Conservation (phyloP, 2,797 vertebrate species). For the Micromesistius poutassou region DNA sequence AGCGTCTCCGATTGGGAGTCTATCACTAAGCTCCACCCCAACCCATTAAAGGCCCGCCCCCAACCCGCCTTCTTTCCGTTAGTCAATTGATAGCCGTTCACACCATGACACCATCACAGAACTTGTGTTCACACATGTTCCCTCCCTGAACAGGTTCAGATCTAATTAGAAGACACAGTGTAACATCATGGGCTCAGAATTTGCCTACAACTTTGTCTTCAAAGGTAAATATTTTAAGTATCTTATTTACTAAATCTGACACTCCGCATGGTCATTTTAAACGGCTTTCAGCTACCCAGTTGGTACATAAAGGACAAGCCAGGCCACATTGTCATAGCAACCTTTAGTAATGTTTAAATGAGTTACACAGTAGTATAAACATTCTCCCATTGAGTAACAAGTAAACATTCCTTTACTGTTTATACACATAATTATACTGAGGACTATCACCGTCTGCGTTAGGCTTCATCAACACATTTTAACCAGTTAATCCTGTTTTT, state of each 20-base stretch:
- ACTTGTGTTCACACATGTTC: too few relatives aligned
- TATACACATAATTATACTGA: background rate
- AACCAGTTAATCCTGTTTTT: background rate
- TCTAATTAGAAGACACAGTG: conserved; percentile 41
- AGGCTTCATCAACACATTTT: background rate
- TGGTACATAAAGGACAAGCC: conserved; percentile 33
- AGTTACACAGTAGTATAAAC: conserved; percentile 61
- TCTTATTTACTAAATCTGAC: background rate
- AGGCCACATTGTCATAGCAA: conserved; percentile 54
- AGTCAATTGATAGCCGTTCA: background rate
- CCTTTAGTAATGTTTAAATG: conserved; percentile 61
- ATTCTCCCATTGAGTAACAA: conserved; percentile 23
- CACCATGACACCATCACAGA: background rate
- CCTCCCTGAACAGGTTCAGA: background rate
- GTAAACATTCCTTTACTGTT: conserved; percentile 3
- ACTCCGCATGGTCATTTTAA: background rate
- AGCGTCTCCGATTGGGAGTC: background rate
- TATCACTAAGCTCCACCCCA: background rate
- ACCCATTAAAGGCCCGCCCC: background rate
- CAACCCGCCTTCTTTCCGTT: background rate
- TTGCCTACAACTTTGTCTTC: conserved; percentile 95
- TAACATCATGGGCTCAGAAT: conserved; percentile 78
- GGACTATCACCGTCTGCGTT: background rate
- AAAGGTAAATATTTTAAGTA: conserved; percentile 80
- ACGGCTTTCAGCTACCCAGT: background rate